A percentile compares a stretch with the other conserved stretches of the same genome.
Evolutionary conservation across 2,797 vertebrate genomes (phyloP).

Genomic region (Pantherophis alleghaniensis): DNA sequence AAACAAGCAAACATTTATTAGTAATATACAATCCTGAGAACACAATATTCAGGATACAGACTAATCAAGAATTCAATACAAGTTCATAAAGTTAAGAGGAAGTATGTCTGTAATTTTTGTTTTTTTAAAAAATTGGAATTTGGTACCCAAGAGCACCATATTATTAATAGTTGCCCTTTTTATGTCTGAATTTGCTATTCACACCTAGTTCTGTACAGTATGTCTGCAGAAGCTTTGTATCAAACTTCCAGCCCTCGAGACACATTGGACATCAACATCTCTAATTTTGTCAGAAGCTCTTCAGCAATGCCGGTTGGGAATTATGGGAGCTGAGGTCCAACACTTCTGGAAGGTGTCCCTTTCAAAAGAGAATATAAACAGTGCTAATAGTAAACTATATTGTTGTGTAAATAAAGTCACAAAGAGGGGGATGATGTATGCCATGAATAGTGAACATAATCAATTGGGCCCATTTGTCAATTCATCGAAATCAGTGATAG

Average conservation of each 20-base stretch:
- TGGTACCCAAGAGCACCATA: neutral
- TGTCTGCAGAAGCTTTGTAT: neutral
- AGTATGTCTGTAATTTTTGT: neutral
- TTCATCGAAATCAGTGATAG: no score
- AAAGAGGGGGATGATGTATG: neutral
- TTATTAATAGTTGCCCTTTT: neutral
- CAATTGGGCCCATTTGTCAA: neutral
- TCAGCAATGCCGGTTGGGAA: neutral
- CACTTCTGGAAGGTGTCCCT: neutral
- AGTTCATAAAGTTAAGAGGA: neutral
- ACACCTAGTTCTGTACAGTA: neutral
- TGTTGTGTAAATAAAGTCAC: neutral
- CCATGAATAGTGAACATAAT: neutral
- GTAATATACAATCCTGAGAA: neutral
- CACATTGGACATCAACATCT: neutral
- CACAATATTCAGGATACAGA: neutral
- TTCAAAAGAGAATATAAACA: neutral
- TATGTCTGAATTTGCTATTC: neutral
- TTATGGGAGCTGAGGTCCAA: neutral
- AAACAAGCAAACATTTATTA: neutral
- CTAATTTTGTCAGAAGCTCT: neutral
- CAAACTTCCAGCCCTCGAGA: neutral
- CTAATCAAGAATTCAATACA: neutral
- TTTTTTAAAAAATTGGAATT: neutral
- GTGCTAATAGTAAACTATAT: neutral